Percentiles rank a stretch among this genome's conserved stretches.
These are phyloP conservation scores for Monomorium pharaonis DNA, from an alignment of 1,140 invertebrate genomes.

Conservation along the genomic window DNA sequence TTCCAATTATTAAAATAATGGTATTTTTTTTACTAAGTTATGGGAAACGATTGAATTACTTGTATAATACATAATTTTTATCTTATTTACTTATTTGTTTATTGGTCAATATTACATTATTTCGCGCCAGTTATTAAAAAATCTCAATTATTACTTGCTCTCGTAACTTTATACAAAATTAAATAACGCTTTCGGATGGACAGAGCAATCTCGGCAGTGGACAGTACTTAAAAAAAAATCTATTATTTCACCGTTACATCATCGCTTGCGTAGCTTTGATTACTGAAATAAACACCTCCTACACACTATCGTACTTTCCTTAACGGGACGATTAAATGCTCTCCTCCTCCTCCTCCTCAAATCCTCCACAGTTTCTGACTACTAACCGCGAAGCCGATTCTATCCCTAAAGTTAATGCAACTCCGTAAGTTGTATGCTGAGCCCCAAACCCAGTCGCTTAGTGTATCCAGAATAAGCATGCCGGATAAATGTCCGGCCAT, in stretches of 20 bases:
- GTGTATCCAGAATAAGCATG: slow-evolving; percentile 30
- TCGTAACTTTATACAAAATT: not conserved
- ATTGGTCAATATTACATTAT: not conserved
- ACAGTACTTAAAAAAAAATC: not conserved
- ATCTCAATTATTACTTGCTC: not conserved
- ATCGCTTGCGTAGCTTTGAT: slow-evolving; percentile 29
- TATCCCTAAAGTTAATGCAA: slow-evolving; percentile 53
- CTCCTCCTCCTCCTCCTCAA: slow-evolving; percentile 24
- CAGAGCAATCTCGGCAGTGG: not conserved
- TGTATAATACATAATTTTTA: not conserved
- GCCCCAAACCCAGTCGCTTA: not conserved
- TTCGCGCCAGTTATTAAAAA: not conserved
- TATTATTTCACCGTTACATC: slow-evolving; percentile 31
- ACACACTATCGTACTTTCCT: slow-evolving; percentile 7
- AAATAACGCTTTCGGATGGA: not conserved
- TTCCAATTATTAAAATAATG: not conserved
- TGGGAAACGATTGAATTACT: not conserved
- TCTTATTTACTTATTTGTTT: not conserved
- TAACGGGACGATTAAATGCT: slow-evolving; percentile 22
- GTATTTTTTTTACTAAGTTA: not conserved
- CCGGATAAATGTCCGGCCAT: slow-evolving; percentile 7
- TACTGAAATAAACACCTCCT: slow-evolving; percentile 55
- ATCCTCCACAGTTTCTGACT: slow-evolving; percentile 23
- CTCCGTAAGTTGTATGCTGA: slow-evolving; percentile 14
- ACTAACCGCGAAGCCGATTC: slow-evolving; percentile 39